phyloP scores from a whole-genome alignment of 2,797 vertebrate species.

The Sebastolobus altivelis region DNA sequence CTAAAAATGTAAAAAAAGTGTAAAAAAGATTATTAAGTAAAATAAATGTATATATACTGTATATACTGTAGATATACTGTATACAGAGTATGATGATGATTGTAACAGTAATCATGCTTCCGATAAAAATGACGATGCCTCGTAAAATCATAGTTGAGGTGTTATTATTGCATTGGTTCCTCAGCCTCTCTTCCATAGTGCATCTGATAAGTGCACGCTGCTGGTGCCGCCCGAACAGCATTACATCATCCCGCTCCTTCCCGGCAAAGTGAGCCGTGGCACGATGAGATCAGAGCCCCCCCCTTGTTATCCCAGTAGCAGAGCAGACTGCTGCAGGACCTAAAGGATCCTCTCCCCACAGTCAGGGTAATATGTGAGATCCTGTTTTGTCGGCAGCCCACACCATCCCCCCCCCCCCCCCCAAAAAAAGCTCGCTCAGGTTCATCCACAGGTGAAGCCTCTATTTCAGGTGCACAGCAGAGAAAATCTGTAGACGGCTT shows the following conservation, averaged over 20 bases:
- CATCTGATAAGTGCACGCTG: constrained; percentile 76
- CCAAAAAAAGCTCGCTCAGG: constrained; percentile 49
- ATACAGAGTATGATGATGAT: constrained; percentile 10
- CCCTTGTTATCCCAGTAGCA: constrained; percentile 69
- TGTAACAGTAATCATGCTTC: constrained; percentile 46
- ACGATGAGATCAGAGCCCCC: constrained; percentile 78
- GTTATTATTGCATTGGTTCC: constrained; percentile 59
- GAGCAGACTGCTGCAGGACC: constrained; percentile 76
- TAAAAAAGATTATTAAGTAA: no score
- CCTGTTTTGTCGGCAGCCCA: constrained; percentile 63
- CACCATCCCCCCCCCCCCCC: constrained; percentile 14
- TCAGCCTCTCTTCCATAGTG: constrained; percentile 30
- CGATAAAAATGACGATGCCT: constrained; percentile 54
- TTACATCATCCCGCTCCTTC: constrained; percentile 85
- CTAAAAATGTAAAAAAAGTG: no score
- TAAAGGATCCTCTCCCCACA: constrained; percentile 64
- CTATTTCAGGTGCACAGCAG: constrained; percentile 69
- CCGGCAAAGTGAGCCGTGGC: constrained; percentile 73
- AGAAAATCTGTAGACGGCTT: constrained; percentile 45
- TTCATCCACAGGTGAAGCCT: constrained; percentile 78
- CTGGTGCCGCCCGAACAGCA: constrained; percentile 72
- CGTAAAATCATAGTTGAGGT: constrained; percentile 46
- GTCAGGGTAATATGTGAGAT: constrained; percentile 58
- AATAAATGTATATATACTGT: not conserved
- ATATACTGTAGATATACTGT: not conserved